A percentile compares a stretch with the other conserved stretches of the same genome.
Conservation (phyloP, 2,888 invertebrate genomes). For the Cryptosula pallasiana region DNA sequence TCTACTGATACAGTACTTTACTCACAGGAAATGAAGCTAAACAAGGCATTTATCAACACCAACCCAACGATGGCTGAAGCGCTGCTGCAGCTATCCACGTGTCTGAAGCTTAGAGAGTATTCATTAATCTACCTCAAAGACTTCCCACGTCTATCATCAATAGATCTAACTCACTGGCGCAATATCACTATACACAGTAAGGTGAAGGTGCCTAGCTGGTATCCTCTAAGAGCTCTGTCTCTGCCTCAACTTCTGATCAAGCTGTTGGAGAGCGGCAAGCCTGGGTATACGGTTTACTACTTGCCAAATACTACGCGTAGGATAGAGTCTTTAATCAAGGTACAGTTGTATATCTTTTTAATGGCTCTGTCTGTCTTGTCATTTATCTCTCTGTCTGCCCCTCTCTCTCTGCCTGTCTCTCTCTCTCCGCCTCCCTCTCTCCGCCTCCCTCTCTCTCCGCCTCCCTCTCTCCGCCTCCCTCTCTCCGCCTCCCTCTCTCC, state of each 20-base stretch:
- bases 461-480: too few species aligned
- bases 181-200: neutral
- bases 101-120: neutral
- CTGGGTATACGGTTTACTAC: neutral
- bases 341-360: too few species aligned
- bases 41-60: conserved; percentile 65
- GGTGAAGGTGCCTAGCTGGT: neutral
- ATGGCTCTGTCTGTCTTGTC: too few species aligned
- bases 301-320: neutral
- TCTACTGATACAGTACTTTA: too few species aligned
- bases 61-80: conserved; percentile 66
- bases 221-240: neutral
- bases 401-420: too few species aligned
- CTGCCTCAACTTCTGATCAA: neutral
- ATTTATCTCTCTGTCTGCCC: too few species aligned
- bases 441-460: too few species aligned
- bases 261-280: neutral
- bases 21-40: conserved; percentile 70
- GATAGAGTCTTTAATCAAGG: neutral
- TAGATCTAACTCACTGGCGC: neutral
- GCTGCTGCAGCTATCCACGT: conserved; percentile 63
- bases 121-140: conserved; percentile 4
- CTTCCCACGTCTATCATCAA: neutral
- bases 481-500: too few species aligned
- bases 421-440: too few species aligned